These are phyloP conservation scores for Macroglossus sobrinus DNA, from an alignment of 2,113 vertebrate genomes.

Conservation along the genomic window DNA sequence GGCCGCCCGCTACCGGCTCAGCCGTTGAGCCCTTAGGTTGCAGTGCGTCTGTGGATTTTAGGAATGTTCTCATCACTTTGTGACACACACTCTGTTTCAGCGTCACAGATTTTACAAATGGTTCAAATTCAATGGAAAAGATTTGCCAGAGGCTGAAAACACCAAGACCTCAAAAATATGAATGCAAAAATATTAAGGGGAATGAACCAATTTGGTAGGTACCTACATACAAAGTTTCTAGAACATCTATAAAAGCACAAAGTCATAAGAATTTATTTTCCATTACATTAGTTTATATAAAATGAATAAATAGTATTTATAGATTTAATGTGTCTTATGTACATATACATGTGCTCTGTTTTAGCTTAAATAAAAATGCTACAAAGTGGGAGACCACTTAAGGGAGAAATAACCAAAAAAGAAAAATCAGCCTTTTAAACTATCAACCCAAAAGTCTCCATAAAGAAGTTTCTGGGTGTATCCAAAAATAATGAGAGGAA, in stretches of 20 bases:
- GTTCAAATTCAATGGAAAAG: conserved; percentile 56
- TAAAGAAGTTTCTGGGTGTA: conserved; percentile 16
- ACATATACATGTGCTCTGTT: conserved; percentile 79
- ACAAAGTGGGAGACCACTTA: conserved; percentile 57
- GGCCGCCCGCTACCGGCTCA: not conserved
- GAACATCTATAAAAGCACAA: conserved; percentile 83
- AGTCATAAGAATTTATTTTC: conserved; percentile 77
- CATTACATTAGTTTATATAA: conserved; percentile 80
- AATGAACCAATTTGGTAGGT: conserved; percentile 63
- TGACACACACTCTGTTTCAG: conserved; percentile 32
- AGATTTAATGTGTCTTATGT: conserved; percentile 76
- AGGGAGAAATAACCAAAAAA: conserved; percentile 58
- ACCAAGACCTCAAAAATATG: conserved; percentile 45
- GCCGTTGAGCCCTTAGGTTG: conserved; percentile 65
- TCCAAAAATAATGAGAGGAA: conserved; percentile 41
- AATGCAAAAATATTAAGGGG: conserved; percentile 67
- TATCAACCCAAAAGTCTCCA: conserved; percentile 55
- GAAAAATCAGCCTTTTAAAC: conserved; percentile 60
- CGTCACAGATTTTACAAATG: conserved; percentile 61
- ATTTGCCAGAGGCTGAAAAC: conserved; percentile 46
- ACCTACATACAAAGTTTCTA: conserved; percentile 76
- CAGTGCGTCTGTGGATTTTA: conserved; percentile 15
- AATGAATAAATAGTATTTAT: conserved; percentile 83
- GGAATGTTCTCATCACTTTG: conserved; percentile 62
- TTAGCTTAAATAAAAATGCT: conserved; percentile 78